These are phyloP conservation scores for Lordiphosa fenestrarum DNA, from an alignment of 2,888 invertebrate genomes.

Conservation along the genomic window DNA sequence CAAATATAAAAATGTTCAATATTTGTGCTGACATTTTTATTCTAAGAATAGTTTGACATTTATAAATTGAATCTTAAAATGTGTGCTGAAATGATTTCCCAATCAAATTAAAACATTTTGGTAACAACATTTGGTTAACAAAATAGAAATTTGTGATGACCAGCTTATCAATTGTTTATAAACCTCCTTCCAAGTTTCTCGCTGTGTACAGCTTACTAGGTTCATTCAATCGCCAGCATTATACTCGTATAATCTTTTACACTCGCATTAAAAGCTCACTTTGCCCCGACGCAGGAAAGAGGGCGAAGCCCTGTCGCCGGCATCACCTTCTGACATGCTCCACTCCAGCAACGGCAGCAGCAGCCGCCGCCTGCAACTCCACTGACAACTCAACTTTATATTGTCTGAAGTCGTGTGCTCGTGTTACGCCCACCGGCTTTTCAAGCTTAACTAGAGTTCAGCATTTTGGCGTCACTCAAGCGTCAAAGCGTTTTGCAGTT, in stretches of 20 bases:
- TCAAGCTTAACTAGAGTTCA: constrained; percentile 35
- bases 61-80: no score
- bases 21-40: no score
- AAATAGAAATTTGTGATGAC: no score
- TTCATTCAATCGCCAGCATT: constrained; percentile 47
- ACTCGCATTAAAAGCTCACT: constrained; percentile 66
- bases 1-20: no score
- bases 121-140: no score
- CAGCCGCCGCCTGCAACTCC: constrained; percentile 18
- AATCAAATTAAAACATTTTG: no score
- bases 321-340: constrained; percentile 39
- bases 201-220: no score
- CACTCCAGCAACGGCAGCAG: constrained; percentile 15
- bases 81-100: no score
- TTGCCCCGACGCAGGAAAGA: constrained; percentile 26
- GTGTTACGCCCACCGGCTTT: constrained; percentile 57
- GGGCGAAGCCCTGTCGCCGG: constrained; percentile 17
- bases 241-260: constrained; percentile 64
- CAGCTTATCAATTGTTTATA: no score
- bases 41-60: no score
- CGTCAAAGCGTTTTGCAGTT: constrained; percentile 63
- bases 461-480: constrained; percentile 62
- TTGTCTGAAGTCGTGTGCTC: constrained; percentile 53
- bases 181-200: no score
- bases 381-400: constrained; percentile 38